phyloP scores from a whole-genome alignment of 2,888 invertebrate genomes.

The Platycheirus rosarum region DNA sequence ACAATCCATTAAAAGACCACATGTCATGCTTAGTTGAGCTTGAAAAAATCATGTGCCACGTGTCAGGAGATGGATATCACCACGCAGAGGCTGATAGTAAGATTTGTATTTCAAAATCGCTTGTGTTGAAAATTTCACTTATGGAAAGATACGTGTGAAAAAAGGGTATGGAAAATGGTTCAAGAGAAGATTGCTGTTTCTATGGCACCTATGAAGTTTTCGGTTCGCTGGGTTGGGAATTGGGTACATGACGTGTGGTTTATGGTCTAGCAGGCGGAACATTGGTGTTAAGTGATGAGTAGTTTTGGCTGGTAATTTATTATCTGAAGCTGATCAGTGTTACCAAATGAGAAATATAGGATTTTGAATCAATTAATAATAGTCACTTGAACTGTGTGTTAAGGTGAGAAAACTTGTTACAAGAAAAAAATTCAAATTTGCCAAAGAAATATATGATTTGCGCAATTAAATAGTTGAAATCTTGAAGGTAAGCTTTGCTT shows the following conservation, averaged over 20 bases:
- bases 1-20: slow-evolving; percentile 28
- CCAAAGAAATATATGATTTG: too few relatives aligned
- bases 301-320: too few relatives aligned
- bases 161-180: slow-evolving; percentile 63
- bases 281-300: slow-evolving; percentile 57
- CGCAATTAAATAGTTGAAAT: too few relatives aligned
- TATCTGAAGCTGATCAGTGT: too few relatives aligned
- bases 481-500: too few relatives aligned
- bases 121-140: slow-evolving; percentile 62
- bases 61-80: slow-evolving; percentile 36
- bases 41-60: slow-evolving; percentile 67
- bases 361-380: too few relatives aligned
- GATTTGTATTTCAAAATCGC: slow-evolving; percentile 22
- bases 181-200: slow-evolving; percentile 21
- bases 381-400: too few relatives aligned
- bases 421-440: too few relatives aligned
- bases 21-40: slow-evolving; percentile 71
- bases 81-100: background rate
- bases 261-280: slow-evolving; percentile 59
- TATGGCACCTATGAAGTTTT: slow-evolving; percentile 20
- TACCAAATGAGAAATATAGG: too few relatives aligned
- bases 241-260: slow-evolving; percentile 45
- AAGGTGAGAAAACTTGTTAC: too few relatives aligned
- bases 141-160: slow-evolving; percentile 40
- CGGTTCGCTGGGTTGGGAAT: slow-evolving; percentile 57